Evolutionary conservation across 2,797 vertebrate species (phyloP).

Genomic region (Cynodonichthys magdalenae): DNA sequence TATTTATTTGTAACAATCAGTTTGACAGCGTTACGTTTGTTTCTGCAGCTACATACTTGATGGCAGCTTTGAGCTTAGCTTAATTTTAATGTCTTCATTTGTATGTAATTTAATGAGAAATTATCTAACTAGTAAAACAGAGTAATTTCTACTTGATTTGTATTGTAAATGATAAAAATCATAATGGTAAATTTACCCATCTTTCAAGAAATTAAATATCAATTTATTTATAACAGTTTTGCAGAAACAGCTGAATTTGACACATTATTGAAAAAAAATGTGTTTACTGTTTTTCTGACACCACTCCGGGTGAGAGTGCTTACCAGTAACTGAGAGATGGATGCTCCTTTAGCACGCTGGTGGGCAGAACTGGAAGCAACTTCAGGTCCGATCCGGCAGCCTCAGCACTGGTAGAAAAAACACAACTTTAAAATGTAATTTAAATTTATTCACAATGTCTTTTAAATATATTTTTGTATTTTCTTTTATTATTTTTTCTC

Average conservation of each 20-base stretch:
- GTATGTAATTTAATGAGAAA: no score
- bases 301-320: constrained; percentile 35
- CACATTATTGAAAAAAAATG: neutral
- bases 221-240: no score
- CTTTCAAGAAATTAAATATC: no score
- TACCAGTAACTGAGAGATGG: constrained; percentile 96
- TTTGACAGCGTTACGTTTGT: neutral
- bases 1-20: neutral
- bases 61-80: no score
- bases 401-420: constrained; percentile 83
- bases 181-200: no score
- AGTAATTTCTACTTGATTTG: no score
- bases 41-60: no score
- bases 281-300: constrained; percentile 17
- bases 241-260: no score
- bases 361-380: constrained; percentile 90
- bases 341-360: constrained; percentile 92
- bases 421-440: constrained; percentile 4
- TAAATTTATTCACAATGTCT: constrained; percentile 12
- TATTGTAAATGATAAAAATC: no score
- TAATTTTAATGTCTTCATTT: no score
- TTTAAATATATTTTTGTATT: neutral
- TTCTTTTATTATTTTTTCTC: neutral
- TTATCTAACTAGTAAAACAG: no score
- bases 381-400: constrained; percentile 89